Conservation (phyloP, 2,888 invertebrate species). For the Blera fallax region DNA sequence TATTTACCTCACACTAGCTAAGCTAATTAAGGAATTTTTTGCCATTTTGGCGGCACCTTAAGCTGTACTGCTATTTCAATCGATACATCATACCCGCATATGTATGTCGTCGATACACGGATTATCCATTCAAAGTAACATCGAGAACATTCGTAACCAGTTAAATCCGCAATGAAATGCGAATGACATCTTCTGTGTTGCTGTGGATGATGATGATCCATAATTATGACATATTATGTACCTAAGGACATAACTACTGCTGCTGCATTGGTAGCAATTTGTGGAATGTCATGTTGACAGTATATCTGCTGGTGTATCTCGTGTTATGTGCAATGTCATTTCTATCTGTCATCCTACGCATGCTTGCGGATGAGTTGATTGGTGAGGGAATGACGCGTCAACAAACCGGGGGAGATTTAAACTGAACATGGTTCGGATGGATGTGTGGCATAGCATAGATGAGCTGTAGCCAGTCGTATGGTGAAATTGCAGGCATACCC, state of each 20-base stretch:
- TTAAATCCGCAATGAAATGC: background rate
- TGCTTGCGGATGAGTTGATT: slow-evolving; percentile 27
- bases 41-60: slow-evolving; percentile 44
- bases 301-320: slow-evolving; percentile 7
- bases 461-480: background rate
- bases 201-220: background rate
- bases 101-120: background rate
- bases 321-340: slow-evolving; percentile 23
- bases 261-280: slow-evolving; percentile 57
- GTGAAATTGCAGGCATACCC: slow-evolving; percentile 25
- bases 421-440: slow-evolving; percentile 3
- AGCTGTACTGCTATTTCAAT: slow-evolving; percentile 5
- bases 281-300: slow-evolving; percentile 45
- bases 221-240: slow-evolving; percentile 69
- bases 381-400: slow-evolving; percentile 28
- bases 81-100: background rate
- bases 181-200: background rate
- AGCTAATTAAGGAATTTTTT: slow-evolving; percentile 39
- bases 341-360: slow-evolving; percentile 29
- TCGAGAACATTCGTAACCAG: slow-evolving; percentile 1
- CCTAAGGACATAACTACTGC: slow-evolving; percentile 51
- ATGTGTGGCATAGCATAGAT: background rate
- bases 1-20: background rate
- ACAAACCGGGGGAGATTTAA: slow-evolving; percentile 4
- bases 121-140: slow-evolving; percentile 19